Percentiles rank a stretch among this genome's conserved stretches.
Conservation (phyloP, 2,888 invertebrate species). For the Phortica magna region DNA sequence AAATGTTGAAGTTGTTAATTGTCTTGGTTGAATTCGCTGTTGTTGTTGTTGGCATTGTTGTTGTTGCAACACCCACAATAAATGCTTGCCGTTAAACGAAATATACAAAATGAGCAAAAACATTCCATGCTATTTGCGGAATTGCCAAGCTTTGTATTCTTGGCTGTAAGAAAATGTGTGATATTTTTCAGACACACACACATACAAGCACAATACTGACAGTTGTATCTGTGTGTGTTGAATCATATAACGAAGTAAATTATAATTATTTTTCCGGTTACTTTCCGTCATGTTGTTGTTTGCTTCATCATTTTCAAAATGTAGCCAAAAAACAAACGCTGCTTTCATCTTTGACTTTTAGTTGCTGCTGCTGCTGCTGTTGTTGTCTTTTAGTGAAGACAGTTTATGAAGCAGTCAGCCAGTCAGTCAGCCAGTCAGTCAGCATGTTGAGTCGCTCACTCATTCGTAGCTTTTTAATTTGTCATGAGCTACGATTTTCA, state of each 20-base stretch:
- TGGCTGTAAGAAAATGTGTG: slow-evolving; percentile 61
- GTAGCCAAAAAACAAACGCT: background rate
- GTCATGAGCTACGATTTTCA: slow-evolving; percentile 31
- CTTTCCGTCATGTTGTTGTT: slow-evolving; percentile 26
- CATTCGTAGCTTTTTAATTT: slow-evolving; percentile 57
- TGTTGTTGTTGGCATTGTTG: slow-evolving; percentile 13
- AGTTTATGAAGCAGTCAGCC: background rate
- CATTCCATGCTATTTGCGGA: slow-evolving; percentile 17
- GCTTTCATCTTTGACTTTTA: slow-evolving; percentile 6
- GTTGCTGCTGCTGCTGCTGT: too few relatives aligned
- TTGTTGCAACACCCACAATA: slow-evolving; percentile 39
- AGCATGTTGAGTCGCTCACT: slow-evolving; percentile 4
- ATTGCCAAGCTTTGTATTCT: slow-evolving; percentile 47
- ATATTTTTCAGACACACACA: slow-evolving; percentile 56
- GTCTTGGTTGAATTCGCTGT: slow-evolving; percentile 51
- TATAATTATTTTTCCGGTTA: slow-evolving; percentile 69
- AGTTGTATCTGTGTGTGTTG: slow-evolving; percentile 9
- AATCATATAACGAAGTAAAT: slow-evolving; percentile 48
- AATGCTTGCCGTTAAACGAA: slow-evolving; percentile 1
- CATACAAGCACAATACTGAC: background rate
- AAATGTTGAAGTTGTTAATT: slow-evolving; percentile 71
- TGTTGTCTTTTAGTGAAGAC: background rate
- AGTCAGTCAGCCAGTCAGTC: slow-evolving; percentile 40
- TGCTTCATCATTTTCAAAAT: background rate
- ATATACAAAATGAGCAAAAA: slow-evolving; percentile 10